A percentile compares a stretch with the other conserved stretches of the same genome.
Evolutionary conservation across 2,888 invertebrate species (phyloP).

Genomic region (Nebria brevicollis): DNA sequence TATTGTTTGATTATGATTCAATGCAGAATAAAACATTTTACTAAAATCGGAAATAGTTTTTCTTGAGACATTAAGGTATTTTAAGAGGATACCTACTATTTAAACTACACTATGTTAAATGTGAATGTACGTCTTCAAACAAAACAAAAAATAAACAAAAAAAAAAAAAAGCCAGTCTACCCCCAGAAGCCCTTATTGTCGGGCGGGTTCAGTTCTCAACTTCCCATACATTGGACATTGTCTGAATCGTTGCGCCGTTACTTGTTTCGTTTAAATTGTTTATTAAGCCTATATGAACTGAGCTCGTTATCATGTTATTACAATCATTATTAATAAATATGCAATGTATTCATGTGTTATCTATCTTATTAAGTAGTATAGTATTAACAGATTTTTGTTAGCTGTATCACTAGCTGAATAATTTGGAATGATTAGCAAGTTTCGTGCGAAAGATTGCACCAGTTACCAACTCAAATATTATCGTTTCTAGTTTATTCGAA

Average conservation of each 20-base stretch:
- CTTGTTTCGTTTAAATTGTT: constrained; percentile 21
- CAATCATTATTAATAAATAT: constrained; percentile 32
- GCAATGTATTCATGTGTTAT: constrained; percentile 39
- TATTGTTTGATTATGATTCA: constrained; percentile 39
- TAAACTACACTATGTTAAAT: constrained; percentile 46
- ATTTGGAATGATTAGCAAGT: constrained; percentile 43
- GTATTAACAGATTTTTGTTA: constrained; percentile 52
- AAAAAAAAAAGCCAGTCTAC: constrained; percentile 2
- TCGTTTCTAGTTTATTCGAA: not conserved
- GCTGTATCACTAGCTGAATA: constrained; percentile 58
- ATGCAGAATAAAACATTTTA: constrained; percentile 24
- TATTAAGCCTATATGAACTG: constrained; percentile 29
- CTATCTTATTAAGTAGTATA: constrained; percentile 30
- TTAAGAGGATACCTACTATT: constrained; percentile 19
- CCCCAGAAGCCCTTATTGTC: constrained; percentile 11
- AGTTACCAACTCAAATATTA: not conserved
- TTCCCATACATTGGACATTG: constrained; percentile 43
- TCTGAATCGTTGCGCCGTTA: constrained; percentile 27
- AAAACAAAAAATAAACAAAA: too few relatives aligned
- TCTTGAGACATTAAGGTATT: constrained; percentile 40
- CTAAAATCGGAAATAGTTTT: constrained; percentile 33
- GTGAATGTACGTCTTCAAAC: constrained; percentile 41
- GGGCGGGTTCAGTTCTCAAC: constrained; percentile 41
- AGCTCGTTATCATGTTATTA: constrained; percentile 38
- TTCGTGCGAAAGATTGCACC: too few relatives aligned